Base-by-base conservation (phyloP, 2,888 invertebrate genomes). In the Andrena praecox region DNA sequence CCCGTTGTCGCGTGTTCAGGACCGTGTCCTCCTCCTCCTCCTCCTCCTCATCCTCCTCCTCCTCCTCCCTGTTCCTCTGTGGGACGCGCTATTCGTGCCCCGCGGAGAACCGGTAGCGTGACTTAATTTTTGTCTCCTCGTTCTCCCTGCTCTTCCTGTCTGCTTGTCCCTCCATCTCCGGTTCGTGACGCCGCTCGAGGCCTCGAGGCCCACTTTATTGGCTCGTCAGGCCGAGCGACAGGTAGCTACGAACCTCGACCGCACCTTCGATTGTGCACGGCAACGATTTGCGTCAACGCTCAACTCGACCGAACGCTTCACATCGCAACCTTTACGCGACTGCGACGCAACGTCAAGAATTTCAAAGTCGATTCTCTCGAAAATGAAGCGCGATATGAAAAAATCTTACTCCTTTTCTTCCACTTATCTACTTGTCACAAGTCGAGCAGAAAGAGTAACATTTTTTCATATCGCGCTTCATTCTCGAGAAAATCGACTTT, bases 51-150 rank as follows among this genome's bases (percentile, higher is more conserved):
- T 31, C 52, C 10, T 5, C 50, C 66, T 33, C 33, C 59, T 20
- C 52, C 27, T 24, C 33, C 10, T 31, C 27, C 10, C 10, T 52
- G 16, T 54, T 31, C 16, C 48, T 20, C 6, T 31, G 12, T 8
- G 29, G 50, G 72, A 73, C 72, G 66, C 62, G 52, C 79, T 68
- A 72, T 63, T 72, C 80, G 68, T 68, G 80, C 63, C 31, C 42
- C 68, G 64, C 68, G 73, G 33, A 54, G 59, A 80, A 63, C 67
- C 48, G 80, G 54, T 80, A 80, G 81, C 81, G 81, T 80, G 81
- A 81, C 81, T 80, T 74, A 54, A 81, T 74, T 80, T 70, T 80
- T 74, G 68, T 76, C 50, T 56, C 63, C 78, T 76, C 64, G 63
- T 52, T 52, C 59, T 50, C 52, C 50, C 24, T 27, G 59, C 31